A percentile compares a stretch with the other conserved stretches of the same genome.
These are phyloP conservation scores for Heterocephalus glaber DNA, from an alignment of 2,113 vertebrate species.

Conservation along the genomic window DNA sequence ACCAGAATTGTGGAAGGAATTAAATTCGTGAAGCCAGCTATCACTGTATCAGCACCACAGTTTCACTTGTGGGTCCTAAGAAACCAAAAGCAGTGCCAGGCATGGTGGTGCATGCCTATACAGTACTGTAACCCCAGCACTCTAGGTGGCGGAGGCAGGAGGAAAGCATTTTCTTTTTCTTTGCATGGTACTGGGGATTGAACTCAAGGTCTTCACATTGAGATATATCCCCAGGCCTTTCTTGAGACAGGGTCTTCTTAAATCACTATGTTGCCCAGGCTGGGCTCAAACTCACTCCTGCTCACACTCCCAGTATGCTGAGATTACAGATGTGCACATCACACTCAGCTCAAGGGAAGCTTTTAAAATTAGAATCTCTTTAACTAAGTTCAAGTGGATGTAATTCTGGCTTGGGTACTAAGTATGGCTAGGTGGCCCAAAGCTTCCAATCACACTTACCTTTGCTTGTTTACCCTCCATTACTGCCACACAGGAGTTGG, in stretches of 20 bases:
- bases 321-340: not conserved
- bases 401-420: not conserved
- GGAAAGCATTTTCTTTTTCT: not conserved
- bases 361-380: not conserved
- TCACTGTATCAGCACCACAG: conserved; percentile 10
- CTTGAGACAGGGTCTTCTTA: not conserved
- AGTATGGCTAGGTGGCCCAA: not conserved
- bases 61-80: not conserved
- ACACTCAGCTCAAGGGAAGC: not conserved
- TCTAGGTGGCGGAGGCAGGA: not conserved
- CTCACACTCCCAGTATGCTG: not conserved
- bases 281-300: not conserved
- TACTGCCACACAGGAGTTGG: conserved; percentile 98
- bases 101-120: not conserved
- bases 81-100: not conserved
- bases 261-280: not conserved
- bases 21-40: not conserved
- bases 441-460: conserved; percentile 83
- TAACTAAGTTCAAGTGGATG: not conserved
- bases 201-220: not conserved
- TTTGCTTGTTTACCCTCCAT: conserved; percentile 99
- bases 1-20: not conserved
- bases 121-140: not conserved
- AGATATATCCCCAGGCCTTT: not conserved
- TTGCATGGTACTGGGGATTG: not conserved